Evolutionary conservation across 2,888 invertebrate species (phyloP).

Genomic region (Callinectes sapidus): DNA sequence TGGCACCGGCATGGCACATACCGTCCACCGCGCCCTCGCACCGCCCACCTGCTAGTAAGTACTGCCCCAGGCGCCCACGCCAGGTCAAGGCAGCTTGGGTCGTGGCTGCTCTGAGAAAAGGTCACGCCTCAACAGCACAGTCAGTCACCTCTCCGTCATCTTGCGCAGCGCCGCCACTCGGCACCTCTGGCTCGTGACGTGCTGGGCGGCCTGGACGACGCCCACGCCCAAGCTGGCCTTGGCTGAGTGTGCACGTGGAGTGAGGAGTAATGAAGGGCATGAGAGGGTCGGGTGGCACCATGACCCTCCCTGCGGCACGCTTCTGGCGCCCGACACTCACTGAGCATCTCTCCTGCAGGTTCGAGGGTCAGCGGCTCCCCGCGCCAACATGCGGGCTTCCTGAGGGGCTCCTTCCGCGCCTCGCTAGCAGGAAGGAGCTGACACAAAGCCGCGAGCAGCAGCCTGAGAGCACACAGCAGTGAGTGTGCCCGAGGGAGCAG

Average conservation of each 20-base stretch:
- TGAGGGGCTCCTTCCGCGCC: constrained; percentile 62
- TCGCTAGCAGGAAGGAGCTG: constrained; percentile 61
- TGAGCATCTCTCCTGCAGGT: constrained; percentile 44
- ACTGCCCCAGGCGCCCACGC: background rate
- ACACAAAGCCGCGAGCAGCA: constrained; percentile 36
- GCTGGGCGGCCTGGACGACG: constrained; percentile 22
- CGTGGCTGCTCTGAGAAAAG: background rate
- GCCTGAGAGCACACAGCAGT: background rate
- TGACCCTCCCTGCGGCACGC: background rate
- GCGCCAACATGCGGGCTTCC: constrained; percentile 57
- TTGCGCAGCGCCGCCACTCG: background rate
- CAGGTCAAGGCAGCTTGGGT: background rate
- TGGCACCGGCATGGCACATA: constrained; percentile 51
- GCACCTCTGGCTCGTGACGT: background rate
- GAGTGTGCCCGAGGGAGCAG: constrained; percentile 18
- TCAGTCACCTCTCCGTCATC: background rate
- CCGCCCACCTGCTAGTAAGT: constrained; percentile 46
- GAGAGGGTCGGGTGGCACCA: background rate
- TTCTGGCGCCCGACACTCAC: background rate
- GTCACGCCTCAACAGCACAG: background rate
- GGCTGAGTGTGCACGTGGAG: constrained; percentile 33
- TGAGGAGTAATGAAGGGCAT: background rate
- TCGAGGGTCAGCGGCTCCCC: constrained; percentile 46
- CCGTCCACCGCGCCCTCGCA: constrained; percentile 45
- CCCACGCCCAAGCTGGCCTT: background rate